These are phyloP conservation scores for Chloebia gouldiae DNA, from an alignment of 2,113 vertebrate genomes.

Conservation along the genomic window DNA sequence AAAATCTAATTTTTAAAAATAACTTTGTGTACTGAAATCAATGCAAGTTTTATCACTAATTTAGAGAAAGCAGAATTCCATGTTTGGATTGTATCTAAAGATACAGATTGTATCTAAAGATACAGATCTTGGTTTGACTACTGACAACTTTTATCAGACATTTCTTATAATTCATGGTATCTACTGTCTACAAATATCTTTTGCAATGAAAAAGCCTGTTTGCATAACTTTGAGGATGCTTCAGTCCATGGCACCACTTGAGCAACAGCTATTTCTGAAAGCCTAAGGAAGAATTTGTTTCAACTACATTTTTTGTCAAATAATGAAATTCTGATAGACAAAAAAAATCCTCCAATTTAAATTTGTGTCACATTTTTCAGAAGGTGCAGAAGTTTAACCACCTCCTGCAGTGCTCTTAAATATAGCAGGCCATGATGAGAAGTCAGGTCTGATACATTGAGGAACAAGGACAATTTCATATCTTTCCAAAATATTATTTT, in stretches of 20 bases:
- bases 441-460: background rate
- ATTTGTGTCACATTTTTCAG: background rate
- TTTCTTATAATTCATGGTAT: background rate
- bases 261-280: background rate
- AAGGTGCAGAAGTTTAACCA: background rate
- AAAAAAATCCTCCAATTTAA: background rate
- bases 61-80: background rate
- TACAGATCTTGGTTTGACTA: background rate
- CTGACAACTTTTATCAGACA: background rate
- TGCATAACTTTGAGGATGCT: background rate
- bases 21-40: background rate
- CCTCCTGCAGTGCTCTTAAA: background rate
- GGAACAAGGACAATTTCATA: background rate
- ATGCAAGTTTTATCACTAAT: rapidly evolving
- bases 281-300: background rate
- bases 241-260: background rate
- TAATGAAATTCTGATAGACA: background rate
- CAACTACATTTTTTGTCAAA: background rate
- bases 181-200: background rate
- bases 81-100: background rate
- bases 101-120: background rate
- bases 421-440: background rate
- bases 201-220: background rate
- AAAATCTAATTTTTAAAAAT: background rate
- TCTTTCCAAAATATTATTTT: background rate